phyloP scores from a whole-genome alignment of 2,888 invertebrate species.

The Apomyelois bistriatella region DNA sequence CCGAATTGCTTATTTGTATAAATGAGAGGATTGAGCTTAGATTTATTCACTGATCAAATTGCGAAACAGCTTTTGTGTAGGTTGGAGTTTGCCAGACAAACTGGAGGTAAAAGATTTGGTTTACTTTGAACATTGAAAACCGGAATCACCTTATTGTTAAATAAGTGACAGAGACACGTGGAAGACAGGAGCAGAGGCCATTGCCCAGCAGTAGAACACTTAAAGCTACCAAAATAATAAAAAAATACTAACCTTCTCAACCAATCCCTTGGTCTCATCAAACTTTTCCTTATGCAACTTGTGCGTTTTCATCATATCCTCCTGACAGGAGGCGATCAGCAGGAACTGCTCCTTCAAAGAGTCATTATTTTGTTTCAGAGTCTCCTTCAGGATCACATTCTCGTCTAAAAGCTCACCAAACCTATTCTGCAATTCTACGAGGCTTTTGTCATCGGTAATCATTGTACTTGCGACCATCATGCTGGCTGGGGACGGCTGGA shows the following conservation, averaged over 20 bases:
- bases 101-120: no score
- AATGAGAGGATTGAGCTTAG: no score
- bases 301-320: constrained; percentile 82
- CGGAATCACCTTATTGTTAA: no score
- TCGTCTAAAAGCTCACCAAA: constrained; percentile 78
- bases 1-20: no score
- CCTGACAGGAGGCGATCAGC: constrained; percentile 81
- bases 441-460: constrained; percentile 57
- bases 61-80: no score
- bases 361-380: constrained; percentile 82
- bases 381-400: constrained; percentile 80
- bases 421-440: constrained; percentile 70
- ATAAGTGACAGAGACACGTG: no score
- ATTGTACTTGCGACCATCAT: constrained; percentile 70
- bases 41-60: no score
- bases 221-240: no score
- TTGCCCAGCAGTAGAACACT: no score
- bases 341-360: constrained; percentile 84
- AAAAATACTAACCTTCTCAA: constrained; percentile 62
- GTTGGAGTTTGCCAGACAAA: no score
- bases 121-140: no score
- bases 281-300: constrained; percentile 83
- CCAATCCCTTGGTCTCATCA: constrained; percentile 81
- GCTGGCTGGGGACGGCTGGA: constrained; percentile 65
- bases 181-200: no score